A percentile compares a stretch with the other conserved stretches of the same genome.
These are phyloP conservation scores for Machimus rusticus DNA, from an alignment of 2,888 invertebrate genomes.

Conservation along the genomic window DNA sequence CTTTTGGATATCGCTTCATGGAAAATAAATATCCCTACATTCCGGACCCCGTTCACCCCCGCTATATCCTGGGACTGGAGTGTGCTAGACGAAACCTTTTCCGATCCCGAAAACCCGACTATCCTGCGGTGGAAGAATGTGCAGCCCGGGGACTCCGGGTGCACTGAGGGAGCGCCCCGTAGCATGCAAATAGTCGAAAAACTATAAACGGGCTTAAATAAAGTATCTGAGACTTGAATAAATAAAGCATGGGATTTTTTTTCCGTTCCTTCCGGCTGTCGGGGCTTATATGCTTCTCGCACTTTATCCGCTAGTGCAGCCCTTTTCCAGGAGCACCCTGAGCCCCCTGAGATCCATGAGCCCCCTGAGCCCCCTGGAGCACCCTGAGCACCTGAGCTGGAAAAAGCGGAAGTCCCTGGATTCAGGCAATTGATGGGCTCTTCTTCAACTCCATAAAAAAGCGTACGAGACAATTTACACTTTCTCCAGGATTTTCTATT, in stretches of 20 bases:
- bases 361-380: background rate
- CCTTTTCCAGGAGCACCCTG: background rate
- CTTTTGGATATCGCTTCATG: slow-evolving; percentile 12
- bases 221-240: slow-evolving; percentile 21
- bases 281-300: background rate
- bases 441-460: background rate
- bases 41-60: background rate
- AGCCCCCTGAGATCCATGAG: background rate
- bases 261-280: background rate
- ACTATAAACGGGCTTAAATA: slow-evolving; percentile 27
- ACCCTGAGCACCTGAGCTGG: background rate
- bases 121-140: background rate
- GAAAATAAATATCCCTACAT: slow-evolving; percentile 24
- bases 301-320: background rate
- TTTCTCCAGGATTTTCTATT: background rate
- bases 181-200: slow-evolving; percentile 26
- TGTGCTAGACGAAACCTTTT: background rate
- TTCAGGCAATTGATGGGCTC: background rate
- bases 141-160: background rate
- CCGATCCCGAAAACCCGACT: background rate
- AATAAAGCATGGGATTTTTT: background rate
- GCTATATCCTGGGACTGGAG: background rate
- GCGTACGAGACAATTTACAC: background rate
- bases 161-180: background rate
- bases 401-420: background rate